Percentiles rank a stretch among this genome's conserved stretches.
These are phyloP conservation scores for Nematolebias whitei DNA, from an alignment of 2,113 vertebrate genomes.

Conservation along the genomic window DNA sequence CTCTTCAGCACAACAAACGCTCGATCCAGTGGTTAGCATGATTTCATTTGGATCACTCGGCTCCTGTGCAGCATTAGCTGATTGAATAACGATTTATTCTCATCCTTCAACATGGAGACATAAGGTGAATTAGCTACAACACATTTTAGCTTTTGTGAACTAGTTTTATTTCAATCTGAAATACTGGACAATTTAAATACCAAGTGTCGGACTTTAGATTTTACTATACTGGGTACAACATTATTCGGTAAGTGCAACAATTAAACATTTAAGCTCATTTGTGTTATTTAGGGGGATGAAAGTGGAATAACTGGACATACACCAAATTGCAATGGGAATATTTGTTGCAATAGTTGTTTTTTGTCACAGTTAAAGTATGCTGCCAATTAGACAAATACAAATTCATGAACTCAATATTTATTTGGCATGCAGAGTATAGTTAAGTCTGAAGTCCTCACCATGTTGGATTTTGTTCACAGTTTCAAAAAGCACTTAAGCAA, in stretches of 20 bases:
- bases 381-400: constrained; percentile 70
- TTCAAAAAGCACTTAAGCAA: constrained; percentile 29
- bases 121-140: constrained; percentile 2
- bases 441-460: constrained; percentile 40
- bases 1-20: constrained; percentile 35
- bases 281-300: constrained; percentile 29
- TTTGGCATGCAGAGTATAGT: constrained; percentile 38
- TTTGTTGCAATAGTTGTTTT: constrained; percentile 43
- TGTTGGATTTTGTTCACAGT: constrained; percentile 54
- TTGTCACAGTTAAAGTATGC: constrained; percentile 53
- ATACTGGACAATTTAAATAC: neutral
- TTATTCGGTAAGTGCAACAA: constrained; percentile 23
- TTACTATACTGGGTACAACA: neutral
- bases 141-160: constrained; percentile 11
- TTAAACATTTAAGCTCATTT: constrained; percentile 12
- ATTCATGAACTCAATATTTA: constrained; percentile 60
- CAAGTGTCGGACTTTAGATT: neutral
- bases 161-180: constrained; percentile 9
- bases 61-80: constrained; percentile 66
- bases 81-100: constrained; percentile 63
- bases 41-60: constrained; percentile 56
- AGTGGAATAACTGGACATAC: constrained; percentile 42
- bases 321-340: constrained; percentile 57
- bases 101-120: constrained; percentile 4
- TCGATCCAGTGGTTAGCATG: constrained; percentile 52